Percentiles rank a stretch among this genome's conserved stretches.
phyloP scores from a whole-genome alignment of 1,140 invertebrate species.

The Rhagoletis zephyria region DNA sequence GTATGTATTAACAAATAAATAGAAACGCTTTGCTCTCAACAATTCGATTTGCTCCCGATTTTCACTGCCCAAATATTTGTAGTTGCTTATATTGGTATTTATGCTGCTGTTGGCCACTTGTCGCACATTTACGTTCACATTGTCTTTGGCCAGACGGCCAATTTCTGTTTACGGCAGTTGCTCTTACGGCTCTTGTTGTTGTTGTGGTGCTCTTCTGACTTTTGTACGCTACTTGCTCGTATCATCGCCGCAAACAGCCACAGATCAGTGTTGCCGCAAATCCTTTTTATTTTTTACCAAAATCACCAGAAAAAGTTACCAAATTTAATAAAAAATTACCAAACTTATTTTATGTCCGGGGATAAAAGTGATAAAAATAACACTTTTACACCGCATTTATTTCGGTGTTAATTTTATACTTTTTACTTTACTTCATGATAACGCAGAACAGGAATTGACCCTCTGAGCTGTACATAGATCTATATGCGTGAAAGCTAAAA shows the following conservation, averaged over 20 bases:
- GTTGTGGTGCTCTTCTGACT: not conserved
- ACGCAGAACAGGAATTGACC: no score
- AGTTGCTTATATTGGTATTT: not conserved
- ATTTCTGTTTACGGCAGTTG: slow-evolving; percentile 23
- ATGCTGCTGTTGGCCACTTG: slow-evolving; percentile 37
- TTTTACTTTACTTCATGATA: no score
- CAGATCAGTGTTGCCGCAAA: not conserved
- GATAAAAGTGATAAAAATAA: no score
- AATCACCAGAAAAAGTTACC: no score
- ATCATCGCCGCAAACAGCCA: not conserved
- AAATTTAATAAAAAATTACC: no score
- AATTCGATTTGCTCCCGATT: not conserved
- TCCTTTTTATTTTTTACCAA: no score
- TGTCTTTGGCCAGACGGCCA: slow-evolving; percentile 21
- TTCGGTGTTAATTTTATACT: no score
- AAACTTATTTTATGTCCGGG: no score
- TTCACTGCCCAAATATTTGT: not conserved
- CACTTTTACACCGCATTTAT: no score
- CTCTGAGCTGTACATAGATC: no score
- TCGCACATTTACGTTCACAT: slow-evolving; percentile 35
- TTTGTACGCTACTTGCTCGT: not conserved
- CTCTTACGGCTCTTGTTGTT: not conserved
- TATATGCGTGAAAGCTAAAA: no score
- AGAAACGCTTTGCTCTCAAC: not conserved
- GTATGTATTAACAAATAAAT: not conserved